Evolutionary conservation across 2,797 vertebrate species (phyloP), one percentile per base, ranked within the genome.

Genomic region (Microhierax caerulescens): DNA sequence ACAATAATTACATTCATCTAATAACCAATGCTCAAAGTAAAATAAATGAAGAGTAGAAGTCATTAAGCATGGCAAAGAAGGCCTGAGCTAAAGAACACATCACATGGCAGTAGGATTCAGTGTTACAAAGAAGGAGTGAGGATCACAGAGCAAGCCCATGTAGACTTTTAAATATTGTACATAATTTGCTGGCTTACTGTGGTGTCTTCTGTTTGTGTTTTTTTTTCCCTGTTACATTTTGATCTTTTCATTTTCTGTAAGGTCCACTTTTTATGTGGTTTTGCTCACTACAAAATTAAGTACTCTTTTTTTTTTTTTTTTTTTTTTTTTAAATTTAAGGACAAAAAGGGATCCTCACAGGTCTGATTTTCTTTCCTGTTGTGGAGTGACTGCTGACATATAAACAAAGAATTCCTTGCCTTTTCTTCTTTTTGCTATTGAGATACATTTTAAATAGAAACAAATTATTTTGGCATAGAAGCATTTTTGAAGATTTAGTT

Each of bases 271-370:
- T 64, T 70, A 60, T 13, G 30, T 74, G 30, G 10, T 70, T 76
- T 80, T 83, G 22, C 36, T 67, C n/a, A 45, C 30, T 41, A 16
- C 37, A 82, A 89, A 93, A 65, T 73, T 50, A 72, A 65, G 9
- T n/a, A 60, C 10, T 32, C 11, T 51, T 30, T 41, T n/a, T 27
- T 21, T 9, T 32, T 10, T 5, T 9, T 22, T 28, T 60, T 34
- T 7, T 1, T 6, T 8, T 5, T 9, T 25, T 28, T 60, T n/a
- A 5, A 1, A 6, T 8, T 6, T 11, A 22, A 57, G 7, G 17
- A 67, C 13, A 30, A 36, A 64, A 86, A 60, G 2, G 7, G 10
- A 84, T 51, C 43, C 51, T 83, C 27, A 67, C 3, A 64, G 50
- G 76, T 79, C 19, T 69, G 32, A 59, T n/a, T 37, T 82, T 85